phyloP scores from a whole-genome alignment of 2,797 vertebrate species.

The Alauda arvensis region DNA sequence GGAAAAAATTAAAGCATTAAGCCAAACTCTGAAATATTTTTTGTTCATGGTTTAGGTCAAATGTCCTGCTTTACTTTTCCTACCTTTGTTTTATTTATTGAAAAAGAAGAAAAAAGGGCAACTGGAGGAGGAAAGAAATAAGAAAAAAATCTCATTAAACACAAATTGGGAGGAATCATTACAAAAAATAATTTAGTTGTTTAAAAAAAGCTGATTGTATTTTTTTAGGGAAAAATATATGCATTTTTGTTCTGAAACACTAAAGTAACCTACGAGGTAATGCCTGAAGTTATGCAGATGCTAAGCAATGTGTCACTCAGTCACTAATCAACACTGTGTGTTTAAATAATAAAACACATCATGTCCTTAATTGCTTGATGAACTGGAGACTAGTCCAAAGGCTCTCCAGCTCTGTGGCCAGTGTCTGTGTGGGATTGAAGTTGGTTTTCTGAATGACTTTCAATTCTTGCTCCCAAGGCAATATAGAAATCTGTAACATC shows the following conservation, averaged over 20 bases:
- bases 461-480: background rate
- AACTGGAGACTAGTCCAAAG: background rate
- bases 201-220: background rate
- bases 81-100: background rate
- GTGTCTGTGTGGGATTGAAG: background rate
- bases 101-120: background rate
- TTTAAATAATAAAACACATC: background rate
- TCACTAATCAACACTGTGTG: background rate
- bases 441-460: background rate
- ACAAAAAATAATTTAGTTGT: background rate
- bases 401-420: fast-evolving
- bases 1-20: background rate
- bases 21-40: background rate
- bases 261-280: background rate
- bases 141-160: background rate
- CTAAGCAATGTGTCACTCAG: background rate
- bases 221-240: background rate
- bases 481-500: background rate
- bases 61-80: background rate
- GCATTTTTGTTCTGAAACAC: background rate
- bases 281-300: background rate
- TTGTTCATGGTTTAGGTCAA: background rate
- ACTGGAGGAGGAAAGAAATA: background rate
- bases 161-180: background rate
- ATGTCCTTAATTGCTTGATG: background rate